Percentiles rank a stretch among this genome's conserved stretches.
Evolutionary conservation across 2,888 invertebrate genomes (phyloP).

Genomic region (Hymenopus coronatus): DNA sequence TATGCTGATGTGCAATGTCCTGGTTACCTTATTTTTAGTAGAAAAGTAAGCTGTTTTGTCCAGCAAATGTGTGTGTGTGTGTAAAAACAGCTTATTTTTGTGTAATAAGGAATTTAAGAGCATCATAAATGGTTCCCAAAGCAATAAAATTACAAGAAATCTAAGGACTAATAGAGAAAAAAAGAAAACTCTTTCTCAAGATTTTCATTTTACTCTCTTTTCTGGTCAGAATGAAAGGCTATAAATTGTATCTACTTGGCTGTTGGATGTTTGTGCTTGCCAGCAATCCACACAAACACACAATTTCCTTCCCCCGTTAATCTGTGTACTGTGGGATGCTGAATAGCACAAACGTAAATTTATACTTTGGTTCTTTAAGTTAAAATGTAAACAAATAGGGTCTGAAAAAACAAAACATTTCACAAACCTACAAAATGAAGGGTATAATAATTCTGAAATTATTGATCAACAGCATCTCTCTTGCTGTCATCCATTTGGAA

Average conservation of each 20-base stretch:
- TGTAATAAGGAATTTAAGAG: neutral
- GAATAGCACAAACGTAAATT: neutral
- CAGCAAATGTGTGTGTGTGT: neutral
- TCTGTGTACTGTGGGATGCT: neutral
- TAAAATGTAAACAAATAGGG: neutral
- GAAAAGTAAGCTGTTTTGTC: neutral
- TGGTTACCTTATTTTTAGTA: neutral
- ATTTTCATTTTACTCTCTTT: neutral
- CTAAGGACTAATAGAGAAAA: neutral
- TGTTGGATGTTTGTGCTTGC: neutral
- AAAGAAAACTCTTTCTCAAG: neutral
- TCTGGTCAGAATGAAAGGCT: neutral
- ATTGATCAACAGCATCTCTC: conserved; percentile 2
- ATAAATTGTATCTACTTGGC: neutral
- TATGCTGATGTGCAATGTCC: neutral
- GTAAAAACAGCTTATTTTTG: neutral
- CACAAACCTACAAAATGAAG: neutral
- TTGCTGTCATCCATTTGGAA: conserved; percentile 2
- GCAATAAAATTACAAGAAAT: neutral
- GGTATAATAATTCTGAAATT: neutral
- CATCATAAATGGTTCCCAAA: neutral
- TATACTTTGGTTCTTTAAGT: neutral
- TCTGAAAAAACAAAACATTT: neutral
- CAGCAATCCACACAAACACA: neutral
- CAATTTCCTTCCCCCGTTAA: neutral